These are phyloP conservation scores for Drosophila siamana DNA, from an alignment of 2,888 invertebrate species.

Conservation along the genomic window DNA sequence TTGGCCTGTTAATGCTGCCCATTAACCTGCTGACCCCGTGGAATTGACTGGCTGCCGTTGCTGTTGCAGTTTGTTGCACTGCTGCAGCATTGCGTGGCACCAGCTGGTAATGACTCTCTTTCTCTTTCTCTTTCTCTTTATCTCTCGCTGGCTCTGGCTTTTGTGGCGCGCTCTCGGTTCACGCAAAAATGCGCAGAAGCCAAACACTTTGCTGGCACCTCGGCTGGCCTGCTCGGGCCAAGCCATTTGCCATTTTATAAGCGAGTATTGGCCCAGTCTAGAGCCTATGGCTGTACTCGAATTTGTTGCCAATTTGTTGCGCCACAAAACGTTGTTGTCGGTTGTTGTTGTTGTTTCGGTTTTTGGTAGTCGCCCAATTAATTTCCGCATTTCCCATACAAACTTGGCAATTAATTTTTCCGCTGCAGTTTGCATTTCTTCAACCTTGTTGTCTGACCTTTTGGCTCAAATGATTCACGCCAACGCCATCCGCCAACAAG, in stretches of 20 bases:
- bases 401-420: conserved; percentile 77
- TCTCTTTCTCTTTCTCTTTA: conserved; percentile 37
- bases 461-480: conserved; percentile 80
- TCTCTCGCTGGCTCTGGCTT: background rate
- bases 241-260: conserved; percentile 72
- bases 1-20: conserved; percentile 81
- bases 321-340: conserved; percentile 48
- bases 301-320: conserved; percentile 80
- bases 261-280: conserved; percentile 58
- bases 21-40: conserved; percentile 76
- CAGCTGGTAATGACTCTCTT: conserved; percentile 73
- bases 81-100: conserved; percentile 65
- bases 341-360: conserved; percentile 27
- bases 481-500: conserved; percentile 66
- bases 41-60: conserved; percentile 51
- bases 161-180: conserved; percentile 36
- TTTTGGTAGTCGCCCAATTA: conserved; percentile 71
- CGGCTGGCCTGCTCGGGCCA: background rate
- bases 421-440: conserved; percentile 73
- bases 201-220: conserved; percentile 54
- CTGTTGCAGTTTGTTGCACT: background rate
- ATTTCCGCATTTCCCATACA: conserved; percentile 80
- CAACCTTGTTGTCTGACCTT: conserved; percentile 81
- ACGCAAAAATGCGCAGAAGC: conserved; percentile 83
- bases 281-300: conserved; percentile 46